Evolutionary conservation across 2,888 invertebrate species (phyloP).

Genomic region (Euproctis similis): DNA sequence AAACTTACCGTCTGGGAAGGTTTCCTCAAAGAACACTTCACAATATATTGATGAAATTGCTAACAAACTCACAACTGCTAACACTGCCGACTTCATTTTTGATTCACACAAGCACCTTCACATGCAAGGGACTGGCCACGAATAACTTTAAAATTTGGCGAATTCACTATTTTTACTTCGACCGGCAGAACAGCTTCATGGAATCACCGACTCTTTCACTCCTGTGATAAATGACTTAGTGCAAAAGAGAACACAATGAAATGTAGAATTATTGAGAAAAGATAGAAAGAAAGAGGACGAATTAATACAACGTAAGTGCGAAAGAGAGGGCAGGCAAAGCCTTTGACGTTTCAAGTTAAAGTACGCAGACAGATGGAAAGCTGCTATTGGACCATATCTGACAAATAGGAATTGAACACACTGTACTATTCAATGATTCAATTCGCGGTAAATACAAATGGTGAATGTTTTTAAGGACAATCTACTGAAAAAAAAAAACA

Average conservation of each 20-base stretch:
- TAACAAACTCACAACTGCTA: constrained; percentile 76
- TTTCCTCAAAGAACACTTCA: constrained; percentile 86
- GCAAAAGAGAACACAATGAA: constrained; percentile 37
- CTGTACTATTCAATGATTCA: constrained; percentile 33
- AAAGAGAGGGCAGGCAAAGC: constrained; percentile 34
- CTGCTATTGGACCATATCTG: constrained; percentile 71
- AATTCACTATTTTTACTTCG: constrained; percentile 59
- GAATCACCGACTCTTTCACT: constrained; percentile 34
- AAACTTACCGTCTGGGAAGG: constrained; percentile 86
- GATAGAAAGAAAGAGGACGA: constrained; percentile 45
- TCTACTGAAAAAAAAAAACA: too few relatives aligned
- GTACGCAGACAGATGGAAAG: constrained; percentile 82
- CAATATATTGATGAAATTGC: constrained; percentile 77
- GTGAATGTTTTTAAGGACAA: constrained; percentile 1
- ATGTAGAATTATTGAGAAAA: constrained; percentile 37
- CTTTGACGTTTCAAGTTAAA: constrained; percentile 42
- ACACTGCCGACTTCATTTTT: constrained; percentile 71
- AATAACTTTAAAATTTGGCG: constrained; percentile 63
- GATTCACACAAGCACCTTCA: constrained; percentile 51
- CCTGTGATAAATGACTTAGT: constrained; percentile 13
- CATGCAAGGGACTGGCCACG: constrained; percentile 64
- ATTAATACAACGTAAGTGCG: constrained; percentile 27
- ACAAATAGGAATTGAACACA: constrained; percentile 71
- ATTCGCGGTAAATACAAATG: constrained; percentile 40
- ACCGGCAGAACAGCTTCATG: constrained; percentile 36